phyloP scores from a whole-genome alignment of 30 jellyfish, hydroid and myxozoan genomes.

The Aurelia aurita region DNA sequence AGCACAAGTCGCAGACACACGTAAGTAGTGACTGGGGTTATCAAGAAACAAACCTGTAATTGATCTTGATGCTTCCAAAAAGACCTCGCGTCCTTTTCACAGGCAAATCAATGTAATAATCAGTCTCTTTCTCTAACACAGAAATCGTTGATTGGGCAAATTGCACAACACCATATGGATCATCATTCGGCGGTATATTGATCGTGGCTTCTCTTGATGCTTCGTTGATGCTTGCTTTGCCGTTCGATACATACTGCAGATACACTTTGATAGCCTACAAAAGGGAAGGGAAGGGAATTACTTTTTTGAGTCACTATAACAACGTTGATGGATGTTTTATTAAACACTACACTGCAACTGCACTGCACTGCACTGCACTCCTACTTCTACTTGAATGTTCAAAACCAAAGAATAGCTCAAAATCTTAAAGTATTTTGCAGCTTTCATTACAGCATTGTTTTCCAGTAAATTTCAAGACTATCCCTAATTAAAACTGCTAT shows the following conservation, averaged over 20 bases:
- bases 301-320: no score
- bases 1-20: no score
- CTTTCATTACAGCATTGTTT: no score
- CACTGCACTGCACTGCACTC: no score
- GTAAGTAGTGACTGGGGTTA: background rate
- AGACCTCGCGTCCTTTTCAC: constrained; percentile 70
- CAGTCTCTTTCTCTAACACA: constrained; percentile 55
- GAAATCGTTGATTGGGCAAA: constrained; percentile 41
- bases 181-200: constrained; percentile 74
- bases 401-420: no score
- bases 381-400: no score
- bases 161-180: constrained; percentile 85
- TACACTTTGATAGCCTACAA: constrained; percentile 62
- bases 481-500: no score
- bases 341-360: no score
- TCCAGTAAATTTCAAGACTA: no score
- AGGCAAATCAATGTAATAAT: constrained; percentile 30
- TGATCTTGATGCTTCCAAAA: constrained; percentile 65
- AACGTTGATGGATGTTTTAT: no score
- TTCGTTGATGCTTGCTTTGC: constrained; percentile 73
- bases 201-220: constrained; percentile 38
- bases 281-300: no score
- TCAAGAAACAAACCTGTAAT: constrained; percentile 64
- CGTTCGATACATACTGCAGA: constrained; percentile 44
- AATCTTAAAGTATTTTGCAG: no score